These are phyloP conservation scores for Oegoconia quadripuncta DNA, from an alignment of 2,888 invertebrate genomes.

Conservation along the genomic window DNA sequence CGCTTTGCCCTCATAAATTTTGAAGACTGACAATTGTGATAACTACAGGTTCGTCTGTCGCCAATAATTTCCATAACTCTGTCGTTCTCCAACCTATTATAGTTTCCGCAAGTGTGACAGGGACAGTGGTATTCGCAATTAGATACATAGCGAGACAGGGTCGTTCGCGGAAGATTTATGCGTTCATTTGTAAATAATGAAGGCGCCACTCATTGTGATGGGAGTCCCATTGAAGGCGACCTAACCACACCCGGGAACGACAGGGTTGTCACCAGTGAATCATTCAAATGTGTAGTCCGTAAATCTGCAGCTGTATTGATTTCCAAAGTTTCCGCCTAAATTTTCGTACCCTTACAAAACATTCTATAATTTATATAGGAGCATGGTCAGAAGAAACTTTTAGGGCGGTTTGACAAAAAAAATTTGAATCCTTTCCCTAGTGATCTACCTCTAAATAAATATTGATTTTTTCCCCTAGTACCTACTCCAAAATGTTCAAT, in stretches of 20 bases:
- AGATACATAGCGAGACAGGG: conserved; percentile 41
- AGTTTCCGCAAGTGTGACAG: conserved; percentile 17
- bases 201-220: conserved; percentile 75
- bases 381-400: too few relatives aligned
- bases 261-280: conserved; percentile 43
- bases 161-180: conserved; percentile 66
- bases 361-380: too few relatives aligned
- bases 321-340: too few relatives aligned
- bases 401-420: too few relatives aligned
- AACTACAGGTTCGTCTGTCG: conserved; percentile 24
- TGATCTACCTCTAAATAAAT: too few relatives aligned
- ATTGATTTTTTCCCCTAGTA: too few relatives aligned
- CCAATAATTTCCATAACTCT: conserved; percentile 22
- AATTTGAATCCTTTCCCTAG: too few relatives aligned
- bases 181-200: conserved; percentile 74
- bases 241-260: conserved; percentile 42
- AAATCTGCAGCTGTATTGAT: background rate
- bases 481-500: too few relatives aligned
- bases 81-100: conserved; percentile 16
- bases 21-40: conserved; percentile 37
- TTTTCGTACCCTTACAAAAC: too few relatives aligned
- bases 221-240: conserved; percentile 63
- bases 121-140: conserved; percentile 34
- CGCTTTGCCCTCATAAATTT: conserved; percentile 41
- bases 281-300: conserved; percentile 1